A percentile compares a stretch with the other conserved stretches of the same genome.
These are phyloP conservation scores for Neocloeon triangulifer DNA, from an alignment of 1,140 invertebrate species.

Conservation along the genomic window DNA sequence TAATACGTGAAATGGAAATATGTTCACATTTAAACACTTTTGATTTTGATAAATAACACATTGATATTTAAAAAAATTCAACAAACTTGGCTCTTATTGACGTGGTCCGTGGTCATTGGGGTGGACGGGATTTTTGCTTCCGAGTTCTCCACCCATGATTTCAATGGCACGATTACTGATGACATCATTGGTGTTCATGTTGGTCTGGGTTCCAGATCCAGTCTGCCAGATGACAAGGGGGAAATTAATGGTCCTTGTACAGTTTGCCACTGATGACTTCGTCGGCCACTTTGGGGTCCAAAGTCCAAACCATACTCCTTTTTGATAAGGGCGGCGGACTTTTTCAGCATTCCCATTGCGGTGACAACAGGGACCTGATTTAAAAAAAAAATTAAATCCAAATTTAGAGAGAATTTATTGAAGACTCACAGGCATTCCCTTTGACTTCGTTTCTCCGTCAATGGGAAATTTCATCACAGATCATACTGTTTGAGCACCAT, in stretches of 20 bases:
- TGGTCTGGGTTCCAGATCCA: conserved; percentile 95
- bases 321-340: conserved; percentile 90
- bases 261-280: conserved; percentile 89
- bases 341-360: conserved; percentile 92
- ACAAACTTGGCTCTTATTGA: conserved; percentile 94
- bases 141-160: conserved; percentile 75
- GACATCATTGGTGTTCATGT: conserved; percentile 99
- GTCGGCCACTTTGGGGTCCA: conserved; percentile 72
- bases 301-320: conserved; percentile 76
- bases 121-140: conserved; percentile 86
- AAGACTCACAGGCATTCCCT: conserved; percentile 75
- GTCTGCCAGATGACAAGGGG: conserved; percentile 98
- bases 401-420: conserved; percentile 2
- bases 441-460: conserved; percentile 68
- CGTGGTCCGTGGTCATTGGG: conserved; percentile 99
- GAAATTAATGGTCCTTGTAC: conserved; percentile 86
- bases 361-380: conserved; percentile 73
- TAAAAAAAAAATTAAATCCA: too few species aligned
- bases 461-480: conserved; percentile 97
- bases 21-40: too few species aligned
- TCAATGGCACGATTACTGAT: conserved; percentile 91
- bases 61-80: too few species aligned
- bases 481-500: conserved; percentile 90
- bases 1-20: too few species aligned
- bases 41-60: too few species aligned